Percentiles rank a stretch among this genome's conserved stretches.
These are phyloP conservation scores for Mnemiopsis leidyi DNA, from an alignment of 37 sponge, comb jelly and placozoan species.

Conservation along the genomic window DNA sequence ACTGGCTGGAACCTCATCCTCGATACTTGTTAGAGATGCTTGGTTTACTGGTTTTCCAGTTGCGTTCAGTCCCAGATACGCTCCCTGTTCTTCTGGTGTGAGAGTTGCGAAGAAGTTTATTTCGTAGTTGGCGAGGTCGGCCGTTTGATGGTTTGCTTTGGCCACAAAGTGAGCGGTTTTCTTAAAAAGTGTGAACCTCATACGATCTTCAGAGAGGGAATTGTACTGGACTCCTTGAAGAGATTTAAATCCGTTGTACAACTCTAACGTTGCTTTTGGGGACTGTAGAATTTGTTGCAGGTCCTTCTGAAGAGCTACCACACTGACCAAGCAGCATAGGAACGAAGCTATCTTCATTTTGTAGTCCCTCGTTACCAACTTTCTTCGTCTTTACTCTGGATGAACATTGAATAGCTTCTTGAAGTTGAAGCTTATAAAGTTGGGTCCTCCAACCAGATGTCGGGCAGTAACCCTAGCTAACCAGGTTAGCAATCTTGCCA, in stretches of 20 bases:
- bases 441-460: too few species aligned
- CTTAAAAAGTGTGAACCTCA: conserved; percentile 5
- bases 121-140: neutral
- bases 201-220: neutral
- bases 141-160: neutral
- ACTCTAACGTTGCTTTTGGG: neutral
- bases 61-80: conserved; percentile 14
- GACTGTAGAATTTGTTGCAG: neutral
- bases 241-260: neutral
- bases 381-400: too few species aligned
- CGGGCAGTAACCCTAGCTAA: too few species aligned
- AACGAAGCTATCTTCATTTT: neutral
- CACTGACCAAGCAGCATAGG: neutral
- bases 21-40: neutral
- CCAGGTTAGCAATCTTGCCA: too few species aligned
- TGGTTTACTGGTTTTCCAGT: neutral
- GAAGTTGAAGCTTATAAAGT: too few species aligned
- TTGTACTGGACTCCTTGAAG: neutral
- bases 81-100: neutral
- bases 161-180: neutral
- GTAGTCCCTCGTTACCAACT: too few species aligned
- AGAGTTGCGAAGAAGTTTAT: neutral
- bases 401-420: too few species aligned
- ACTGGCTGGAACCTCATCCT: neutral
- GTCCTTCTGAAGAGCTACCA: neutral